These are phyloP conservation scores for Henicopernis longicauda DNA, from an alignment of 2,113 vertebrate genomes.

Conservation along the genomic window DNA sequence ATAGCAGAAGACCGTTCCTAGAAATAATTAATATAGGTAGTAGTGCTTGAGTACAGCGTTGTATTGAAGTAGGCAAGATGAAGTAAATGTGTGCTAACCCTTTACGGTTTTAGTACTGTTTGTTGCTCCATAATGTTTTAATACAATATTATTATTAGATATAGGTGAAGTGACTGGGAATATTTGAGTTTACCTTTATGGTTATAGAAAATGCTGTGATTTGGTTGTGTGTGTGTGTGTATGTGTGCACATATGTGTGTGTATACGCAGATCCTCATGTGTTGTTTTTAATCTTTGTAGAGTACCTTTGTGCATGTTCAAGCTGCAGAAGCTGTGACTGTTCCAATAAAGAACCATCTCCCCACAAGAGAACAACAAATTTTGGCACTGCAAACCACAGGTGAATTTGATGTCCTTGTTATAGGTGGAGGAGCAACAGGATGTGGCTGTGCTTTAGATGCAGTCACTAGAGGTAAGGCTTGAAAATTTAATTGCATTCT, in stretches of 20 bases:
- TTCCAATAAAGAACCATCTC: conserved; percentile 62
- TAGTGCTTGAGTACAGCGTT: background rate
- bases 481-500: fast-evolving
- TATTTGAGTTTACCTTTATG: background rate
- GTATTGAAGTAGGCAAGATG: background rate
- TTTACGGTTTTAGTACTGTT: background rate
- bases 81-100: background rate
- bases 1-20: background rate
- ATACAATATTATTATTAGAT: background rate
- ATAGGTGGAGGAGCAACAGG: conserved; percentile 95
- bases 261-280: background rate
- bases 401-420: conserved; percentile 89
- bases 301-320: conserved; percentile 74
- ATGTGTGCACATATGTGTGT: fast-evolving
- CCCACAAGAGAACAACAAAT: conserved; percentile 84
- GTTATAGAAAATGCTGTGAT: fast-evolving
- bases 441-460: conserved; percentile 91
- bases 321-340: conserved; percentile 75
- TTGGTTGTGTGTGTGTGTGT: too few species aligned
- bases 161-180: background rate
- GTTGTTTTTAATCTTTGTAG: conserved; percentile 59
- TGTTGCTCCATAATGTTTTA: background rate
- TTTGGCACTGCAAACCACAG: conserved; percentile 52
- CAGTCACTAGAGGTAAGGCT: conserved; percentile 86
- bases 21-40: too few species aligned